Percentiles rank a stretch among this genome's conserved stretches.
These are phyloP conservation scores for Phaedon cochleariae DNA, from an alignment of 2,888 invertebrate species.

Conservation along the genomic window DNA sequence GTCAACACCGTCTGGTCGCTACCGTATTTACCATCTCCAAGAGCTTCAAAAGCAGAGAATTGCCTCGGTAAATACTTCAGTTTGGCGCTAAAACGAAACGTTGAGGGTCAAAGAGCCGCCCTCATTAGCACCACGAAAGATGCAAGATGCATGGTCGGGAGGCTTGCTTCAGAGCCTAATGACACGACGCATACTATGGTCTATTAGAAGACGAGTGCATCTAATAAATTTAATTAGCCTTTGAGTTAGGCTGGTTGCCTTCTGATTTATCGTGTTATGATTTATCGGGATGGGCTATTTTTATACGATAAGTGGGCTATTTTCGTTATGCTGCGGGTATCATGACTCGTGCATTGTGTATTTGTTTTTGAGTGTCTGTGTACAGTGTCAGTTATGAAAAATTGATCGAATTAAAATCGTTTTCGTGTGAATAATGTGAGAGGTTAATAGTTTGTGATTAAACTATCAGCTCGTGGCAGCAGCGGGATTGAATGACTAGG, in stretches of 20 bases:
- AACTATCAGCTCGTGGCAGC: background rate
- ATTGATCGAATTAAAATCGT: slow-evolving; percentile 14
- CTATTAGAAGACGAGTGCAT: slow-evolving; percentile 47
- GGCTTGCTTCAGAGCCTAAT: slow-evolving; percentile 47
- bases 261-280: slow-evolving; percentile 48
- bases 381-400: slow-evolving; percentile 16
- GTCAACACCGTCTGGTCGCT: slow-evolving; percentile 8
- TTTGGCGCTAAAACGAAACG: slow-evolving; percentile 36
- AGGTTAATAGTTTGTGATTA: slow-evolving; percentile 2
- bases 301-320: slow-evolving; percentile 40
- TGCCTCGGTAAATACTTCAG: slow-evolving; percentile 31
- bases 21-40: slow-evolving; percentile 29
- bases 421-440: background rate
- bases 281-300: slow-evolving; percentile 44
- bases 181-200: slow-evolving; percentile 51
- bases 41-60: slow-evolving; percentile 25
- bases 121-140: slow-evolving; percentile 52
- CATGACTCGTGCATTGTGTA: slow-evolving; percentile 14
- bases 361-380: slow-evolving; percentile 10
- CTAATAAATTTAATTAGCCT: slow-evolving; percentile 50
- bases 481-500: background rate
- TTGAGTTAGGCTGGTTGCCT: slow-evolving; percentile 41
- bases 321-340: slow-evolving; percentile 34
- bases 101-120: slow-evolving; percentile 45
- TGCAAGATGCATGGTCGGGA: slow-evolving; percentile 46